Evolutionary conservation across 2,113 vertebrate genomes (phyloP).

Genomic region (Cygnus atratus): DNA sequence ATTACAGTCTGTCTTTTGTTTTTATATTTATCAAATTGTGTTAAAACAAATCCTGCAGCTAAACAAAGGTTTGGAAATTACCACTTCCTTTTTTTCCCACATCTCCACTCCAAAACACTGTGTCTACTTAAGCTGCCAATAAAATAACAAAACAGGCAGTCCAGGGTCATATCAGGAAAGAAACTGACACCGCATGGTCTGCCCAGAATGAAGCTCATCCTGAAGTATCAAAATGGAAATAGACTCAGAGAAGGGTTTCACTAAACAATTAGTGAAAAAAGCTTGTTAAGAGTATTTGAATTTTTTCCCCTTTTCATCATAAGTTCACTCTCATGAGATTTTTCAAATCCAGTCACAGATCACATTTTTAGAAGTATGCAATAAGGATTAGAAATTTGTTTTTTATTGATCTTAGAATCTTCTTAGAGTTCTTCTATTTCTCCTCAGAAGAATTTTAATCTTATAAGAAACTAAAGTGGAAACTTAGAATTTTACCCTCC

Average conservation of each 20-base stretch:
- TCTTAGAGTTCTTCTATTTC: background rate
- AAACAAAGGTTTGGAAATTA: background rate
- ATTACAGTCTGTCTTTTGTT: background rate
- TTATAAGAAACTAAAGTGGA: background rate
- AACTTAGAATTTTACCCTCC: background rate
- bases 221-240: background rate
- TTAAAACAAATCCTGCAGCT: background rate
- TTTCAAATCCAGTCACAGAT: background rate
- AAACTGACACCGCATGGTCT: background rate
- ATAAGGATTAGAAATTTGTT: background rate
- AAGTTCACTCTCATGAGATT: background rate
- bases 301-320: background rate
- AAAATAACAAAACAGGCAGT: background rate
- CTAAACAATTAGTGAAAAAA: background rate
- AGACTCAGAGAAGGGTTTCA: background rate
- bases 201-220: background rate
- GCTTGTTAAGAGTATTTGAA: background rate
- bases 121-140: background rate
- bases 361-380: background rate
- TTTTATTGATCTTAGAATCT: background rate
- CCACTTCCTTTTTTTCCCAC: background rate
- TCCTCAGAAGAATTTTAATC: background rate
- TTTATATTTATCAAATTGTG: too few relatives aligned
- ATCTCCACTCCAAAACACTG: background rate
- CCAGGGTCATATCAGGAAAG: background rate